phyloP scores from a whole-genome alignment of 2,797 vertebrate genomes.

The Etheostoma perlongum region DNA sequence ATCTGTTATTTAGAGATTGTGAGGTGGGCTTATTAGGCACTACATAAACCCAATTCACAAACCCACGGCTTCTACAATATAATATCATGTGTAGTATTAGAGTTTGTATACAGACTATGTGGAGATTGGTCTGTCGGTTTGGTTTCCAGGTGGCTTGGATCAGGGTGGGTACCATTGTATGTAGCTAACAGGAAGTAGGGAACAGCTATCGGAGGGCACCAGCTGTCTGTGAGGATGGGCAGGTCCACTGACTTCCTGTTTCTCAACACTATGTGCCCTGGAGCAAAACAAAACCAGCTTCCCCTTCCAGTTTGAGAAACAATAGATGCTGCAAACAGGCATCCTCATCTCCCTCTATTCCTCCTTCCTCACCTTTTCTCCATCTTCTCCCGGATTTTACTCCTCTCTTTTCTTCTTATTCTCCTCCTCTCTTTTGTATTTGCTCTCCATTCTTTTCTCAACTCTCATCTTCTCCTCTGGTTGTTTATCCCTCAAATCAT shows the following conservation, averaged over 20 bases:
- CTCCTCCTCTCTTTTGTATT: too few relatives aligned
- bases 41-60: neutral
- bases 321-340: conserved; percentile 67
- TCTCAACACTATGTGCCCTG: conserved; percentile 65
- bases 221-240: conserved; percentile 83
- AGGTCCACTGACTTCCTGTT: conserved; percentile 80
- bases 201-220: conserved; percentile 80
- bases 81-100: too few relatives aligned
- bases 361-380: conserved; percentile 23
- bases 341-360: conserved; percentile 14
- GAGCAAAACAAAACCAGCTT: conserved; percentile 77
- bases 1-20: too few relatives aligned
- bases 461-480: neutral
- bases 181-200: conserved; percentile 74
- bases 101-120: neutral
- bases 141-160: conserved; percentile 58
- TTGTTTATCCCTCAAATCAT: neutral
- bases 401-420: neutral
- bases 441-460: neutral
- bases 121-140: conserved; percentile 24
- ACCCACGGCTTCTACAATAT: neutral
- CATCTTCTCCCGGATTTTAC: conserved; percentile 8
- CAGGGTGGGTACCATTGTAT: conserved; percentile 73
- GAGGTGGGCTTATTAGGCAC: neutral
- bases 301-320: conserved; percentile 75